These are phyloP conservation scores for Achroia grisella DNA, from an alignment of 1,140 invertebrate genomes.

Conservation along the genomic window DNA sequence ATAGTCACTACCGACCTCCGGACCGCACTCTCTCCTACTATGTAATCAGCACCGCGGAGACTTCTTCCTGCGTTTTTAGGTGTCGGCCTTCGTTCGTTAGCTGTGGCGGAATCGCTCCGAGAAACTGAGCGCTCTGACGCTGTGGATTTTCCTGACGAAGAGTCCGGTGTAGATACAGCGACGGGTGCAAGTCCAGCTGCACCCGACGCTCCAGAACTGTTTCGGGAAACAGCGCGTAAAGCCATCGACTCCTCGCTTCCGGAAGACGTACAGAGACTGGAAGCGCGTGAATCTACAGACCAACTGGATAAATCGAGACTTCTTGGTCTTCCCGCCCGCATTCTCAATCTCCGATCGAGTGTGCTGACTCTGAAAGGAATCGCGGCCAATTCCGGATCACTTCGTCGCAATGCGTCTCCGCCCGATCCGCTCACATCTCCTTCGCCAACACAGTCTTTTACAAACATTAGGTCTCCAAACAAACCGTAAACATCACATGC, in stretches of 20 bases:
- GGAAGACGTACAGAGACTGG: slow-evolving; percentile 85
- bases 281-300: slow-evolving; percentile 90
- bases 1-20: slow-evolving; percentile 87
- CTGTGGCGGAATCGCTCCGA: slow-evolving; percentile 48
- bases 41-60: slow-evolving; percentile 55
- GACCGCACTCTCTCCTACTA: slow-evolving; percentile 69
- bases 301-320: slow-evolving; percentile 90
- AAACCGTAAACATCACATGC: slow-evolving; percentile 90
- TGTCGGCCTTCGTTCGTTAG: slow-evolving; percentile 19
- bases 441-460: slow-evolving; percentile 90
- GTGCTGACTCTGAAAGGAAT: slow-evolving; percentile 88
- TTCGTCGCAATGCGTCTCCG: slow-evolving; percentile 82
- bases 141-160: slow-evolving; percentile 42
- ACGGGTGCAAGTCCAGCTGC: slow-evolving; percentile 56
- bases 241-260: slow-evolving; percentile 88
- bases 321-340: slow-evolving; percentile 86
- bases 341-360: slow-evolving; percentile 82
- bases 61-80: slow-evolving; percentile 39
- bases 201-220: slow-evolving; percentile 81
- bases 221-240: slow-evolving; percentile 79
- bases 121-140: slow-evolving; percentile 56
- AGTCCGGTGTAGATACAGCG: slow-evolving; percentile 50
- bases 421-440: slow-evolving; percentile 80
- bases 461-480: slow-evolving; percentile 92
- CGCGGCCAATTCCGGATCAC: slow-evolving; percentile 87